These are phyloP conservation scores for Rhagium mordax DNA, from an alignment of 2,888 invertebrate species.

Conservation along the genomic window DNA sequence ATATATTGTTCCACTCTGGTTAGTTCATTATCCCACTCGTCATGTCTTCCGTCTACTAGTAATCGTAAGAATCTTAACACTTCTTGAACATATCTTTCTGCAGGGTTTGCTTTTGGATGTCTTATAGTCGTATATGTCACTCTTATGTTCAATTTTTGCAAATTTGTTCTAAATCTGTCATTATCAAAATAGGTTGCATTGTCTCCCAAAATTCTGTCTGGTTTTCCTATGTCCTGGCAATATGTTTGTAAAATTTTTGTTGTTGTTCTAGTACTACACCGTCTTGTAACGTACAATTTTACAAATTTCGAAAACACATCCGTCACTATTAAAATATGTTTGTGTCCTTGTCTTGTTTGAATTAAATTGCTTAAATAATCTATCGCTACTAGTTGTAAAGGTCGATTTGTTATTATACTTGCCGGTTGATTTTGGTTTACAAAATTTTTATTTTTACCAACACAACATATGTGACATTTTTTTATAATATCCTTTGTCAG, in stretches of 20 bases:
- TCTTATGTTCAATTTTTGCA: neutral
- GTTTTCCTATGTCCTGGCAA: neutral
- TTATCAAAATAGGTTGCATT: conserved; percentile 14
- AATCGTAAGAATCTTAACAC: neutral
- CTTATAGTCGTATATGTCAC: neutral
- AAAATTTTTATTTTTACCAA: conserved; percentile 22
- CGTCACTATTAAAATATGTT: conserved; percentile 33
- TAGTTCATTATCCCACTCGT: neutral
- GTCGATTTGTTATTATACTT: neutral
- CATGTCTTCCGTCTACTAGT: neutral
- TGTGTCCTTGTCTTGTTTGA: neutral
- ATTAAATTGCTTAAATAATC: no score
- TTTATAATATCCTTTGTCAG: conserved; percentile 6
- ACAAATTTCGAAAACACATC: conserved; percentile 31
- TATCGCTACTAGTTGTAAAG: neutral
- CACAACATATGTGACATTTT: conserved; percentile 14
- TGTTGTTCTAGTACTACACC: no score
- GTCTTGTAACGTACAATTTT: no score
- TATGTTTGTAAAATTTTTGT: no score
- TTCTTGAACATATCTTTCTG: conserved; percentile 3
- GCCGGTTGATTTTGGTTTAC: neutral
- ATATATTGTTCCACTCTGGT: no score
- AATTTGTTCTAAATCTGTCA: neutral
- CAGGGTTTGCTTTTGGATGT: neutral
- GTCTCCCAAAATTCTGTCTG: neutral